Percentiles rank a stretch among this genome's conserved stretches.
These are phyloP conservation scores for Lasioglossum pauxillum DNA, from an alignment of 2,888 invertebrate genomes.

Conservation along the genomic window DNA sequence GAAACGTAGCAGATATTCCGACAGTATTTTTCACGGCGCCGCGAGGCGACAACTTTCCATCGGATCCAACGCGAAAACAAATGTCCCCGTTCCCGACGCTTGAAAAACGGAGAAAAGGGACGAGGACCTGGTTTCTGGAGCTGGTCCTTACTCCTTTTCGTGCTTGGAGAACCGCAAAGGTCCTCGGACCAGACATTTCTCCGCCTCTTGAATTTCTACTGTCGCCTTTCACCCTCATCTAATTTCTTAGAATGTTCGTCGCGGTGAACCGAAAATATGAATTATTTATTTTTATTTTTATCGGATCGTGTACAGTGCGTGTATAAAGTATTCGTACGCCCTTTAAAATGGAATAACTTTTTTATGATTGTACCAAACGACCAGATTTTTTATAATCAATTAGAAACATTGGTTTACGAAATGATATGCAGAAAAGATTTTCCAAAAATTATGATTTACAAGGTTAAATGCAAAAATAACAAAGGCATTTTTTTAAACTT, in stretches of 20 bases:
- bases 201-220: conserved; percentile 52
- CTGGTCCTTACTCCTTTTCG: conserved; percentile 19
- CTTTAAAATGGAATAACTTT: too few species aligned
- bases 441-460: too few species aligned
- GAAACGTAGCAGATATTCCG: conserved; percentile 30
- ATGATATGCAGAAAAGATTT: too few species aligned
- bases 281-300: not conserved
- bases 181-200: conserved; percentile 55
- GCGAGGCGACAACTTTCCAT: conserved; percentile 66
- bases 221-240: not conserved
- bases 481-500: too few species aligned
- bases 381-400: too few species aligned
- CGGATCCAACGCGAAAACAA: conserved; percentile 68
- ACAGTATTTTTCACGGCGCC: conserved; percentile 57
- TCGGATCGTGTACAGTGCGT: not conserved
- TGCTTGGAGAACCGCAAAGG: conserved; percentile 20
- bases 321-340: too few species aligned
- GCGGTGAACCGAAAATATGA: not conserved
- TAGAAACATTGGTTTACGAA: too few species aligned
- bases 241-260: not conserved
- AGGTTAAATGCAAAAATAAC: too few species aligned
- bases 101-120: conserved; percentile 14
- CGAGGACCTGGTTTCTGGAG: not conserved
- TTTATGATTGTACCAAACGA: too few species aligned
- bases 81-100: conserved; percentile 59